Conservation (phyloP, 2,113 vertebrate species). For the Brevimyrus niger region DNA sequence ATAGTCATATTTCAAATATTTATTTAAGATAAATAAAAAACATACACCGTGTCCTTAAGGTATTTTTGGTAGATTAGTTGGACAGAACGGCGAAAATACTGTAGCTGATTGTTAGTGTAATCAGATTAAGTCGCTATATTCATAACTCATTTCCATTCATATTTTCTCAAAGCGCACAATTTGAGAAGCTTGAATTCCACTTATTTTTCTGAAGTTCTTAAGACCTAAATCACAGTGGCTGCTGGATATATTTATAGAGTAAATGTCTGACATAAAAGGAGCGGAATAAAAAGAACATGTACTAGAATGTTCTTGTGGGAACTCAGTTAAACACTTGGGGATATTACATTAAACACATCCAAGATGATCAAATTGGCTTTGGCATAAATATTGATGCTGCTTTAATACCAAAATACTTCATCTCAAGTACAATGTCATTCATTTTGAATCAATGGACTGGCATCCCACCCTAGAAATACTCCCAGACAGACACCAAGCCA, state of each 20-base stretch:
- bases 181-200: neutral
- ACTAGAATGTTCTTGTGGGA: neutral
- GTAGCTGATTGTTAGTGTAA: neutral
- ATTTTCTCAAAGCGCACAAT: neutral
- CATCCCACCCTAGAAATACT: neutral
- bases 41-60: neutral
- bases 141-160: neutral
- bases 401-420: neutral
- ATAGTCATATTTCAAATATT: neutral
- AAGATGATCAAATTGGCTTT: neutral
- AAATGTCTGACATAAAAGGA: neutral
- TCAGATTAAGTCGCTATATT: neutral
- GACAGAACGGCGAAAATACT: neutral
- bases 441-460: neutral
- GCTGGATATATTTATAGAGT: neutral
- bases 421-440: neutral
- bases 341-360: neutral
- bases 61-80: neutral
- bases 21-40: neutral
- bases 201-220: neutral
- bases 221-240: neutral
- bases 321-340: neutral
- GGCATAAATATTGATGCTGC: neutral
- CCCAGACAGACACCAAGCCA: neutral
- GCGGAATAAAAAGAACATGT: neutral